These are phyloP conservation scores for Homarus gammarus DNA, from an alignment of 2,888 invertebrate genomes.

Conservation along the genomic window DNA sequence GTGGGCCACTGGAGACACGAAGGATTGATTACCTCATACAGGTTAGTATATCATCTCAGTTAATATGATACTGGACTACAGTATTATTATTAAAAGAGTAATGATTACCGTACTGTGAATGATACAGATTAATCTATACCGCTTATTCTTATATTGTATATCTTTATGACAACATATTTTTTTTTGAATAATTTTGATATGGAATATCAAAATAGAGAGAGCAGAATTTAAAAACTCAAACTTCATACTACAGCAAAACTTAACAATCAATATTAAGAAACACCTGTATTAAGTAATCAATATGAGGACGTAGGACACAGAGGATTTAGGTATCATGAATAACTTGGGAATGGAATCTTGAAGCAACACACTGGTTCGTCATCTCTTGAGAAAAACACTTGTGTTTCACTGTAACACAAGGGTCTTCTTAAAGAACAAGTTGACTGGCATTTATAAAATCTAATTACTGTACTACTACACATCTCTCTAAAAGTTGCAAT, in stretches of 20 bases:
- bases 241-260: not conserved
- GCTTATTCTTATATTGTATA: too few relatives aligned
- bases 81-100: not conserved
- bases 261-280: not conserved
- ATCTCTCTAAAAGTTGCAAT: conserved; percentile 14
- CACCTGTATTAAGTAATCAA: not conserved
- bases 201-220: not conserved
- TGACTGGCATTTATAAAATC: conserved; percentile 20
- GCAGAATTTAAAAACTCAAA: not conserved
- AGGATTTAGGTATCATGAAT: not conserved
- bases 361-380: not conserved
- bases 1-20: conserved; percentile 15
- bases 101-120: too few relatives aligned
- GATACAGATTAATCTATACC: too few relatives aligned
- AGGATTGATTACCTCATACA: conserved; percentile 39
- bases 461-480: conserved; percentile 21
- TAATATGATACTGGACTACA: not conserved
- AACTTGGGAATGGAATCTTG: not conserved
- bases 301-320: not conserved
- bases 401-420: conserved; percentile 15
- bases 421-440: not conserved
- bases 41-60: conserved; percentile 21
- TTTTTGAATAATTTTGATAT: not conserved
- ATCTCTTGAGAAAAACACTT: not conserved
- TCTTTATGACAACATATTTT: too few relatives aligned